These are phyloP conservation scores for Semnornis frantzii DNA, from an alignment of 2,113 vertebrate species.

Conservation along the genomic window DNA sequence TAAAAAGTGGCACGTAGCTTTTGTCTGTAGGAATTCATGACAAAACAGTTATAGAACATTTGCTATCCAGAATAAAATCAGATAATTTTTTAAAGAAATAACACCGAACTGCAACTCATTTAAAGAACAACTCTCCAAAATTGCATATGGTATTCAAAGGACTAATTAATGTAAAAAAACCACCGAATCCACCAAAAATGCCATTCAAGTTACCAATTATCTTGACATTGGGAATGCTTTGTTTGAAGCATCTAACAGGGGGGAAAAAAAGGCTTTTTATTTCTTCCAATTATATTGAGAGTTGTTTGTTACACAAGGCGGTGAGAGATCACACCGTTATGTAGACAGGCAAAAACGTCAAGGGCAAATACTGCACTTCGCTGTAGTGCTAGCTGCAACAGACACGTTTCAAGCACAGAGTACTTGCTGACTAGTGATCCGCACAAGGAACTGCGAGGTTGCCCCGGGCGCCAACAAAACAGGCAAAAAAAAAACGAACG, in stretches of 20 bases:
- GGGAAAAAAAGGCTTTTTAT: accelerated
- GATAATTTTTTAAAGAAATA: background rate
- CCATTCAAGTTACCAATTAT: background rate
- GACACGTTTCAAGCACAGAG: accelerated
- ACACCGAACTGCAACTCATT: background rate
- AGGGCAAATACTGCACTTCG: accelerated
- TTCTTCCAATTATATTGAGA: background rate
- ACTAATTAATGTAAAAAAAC: background rate
- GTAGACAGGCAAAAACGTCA: background rate
- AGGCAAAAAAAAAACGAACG: too few relatives aligned
- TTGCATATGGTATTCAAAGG: accelerated
- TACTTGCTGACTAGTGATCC: accelerated
- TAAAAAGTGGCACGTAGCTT: background rate
- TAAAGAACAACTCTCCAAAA: background rate
- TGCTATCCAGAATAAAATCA: background rate
- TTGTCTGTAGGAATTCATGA: background rate
- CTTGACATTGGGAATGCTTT: background rate
- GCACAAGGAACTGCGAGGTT: background rate
- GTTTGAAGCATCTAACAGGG: background rate
- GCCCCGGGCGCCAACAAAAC: background rate
- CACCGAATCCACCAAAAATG: background rate
- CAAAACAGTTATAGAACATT: background rate
- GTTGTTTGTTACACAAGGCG: accelerated
- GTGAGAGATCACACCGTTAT: accelerated
- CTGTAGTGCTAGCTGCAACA: accelerated